Conservation (phyloP, 2,888 invertebrate species). For the Mesopsocus fuscifrons region DNA sequence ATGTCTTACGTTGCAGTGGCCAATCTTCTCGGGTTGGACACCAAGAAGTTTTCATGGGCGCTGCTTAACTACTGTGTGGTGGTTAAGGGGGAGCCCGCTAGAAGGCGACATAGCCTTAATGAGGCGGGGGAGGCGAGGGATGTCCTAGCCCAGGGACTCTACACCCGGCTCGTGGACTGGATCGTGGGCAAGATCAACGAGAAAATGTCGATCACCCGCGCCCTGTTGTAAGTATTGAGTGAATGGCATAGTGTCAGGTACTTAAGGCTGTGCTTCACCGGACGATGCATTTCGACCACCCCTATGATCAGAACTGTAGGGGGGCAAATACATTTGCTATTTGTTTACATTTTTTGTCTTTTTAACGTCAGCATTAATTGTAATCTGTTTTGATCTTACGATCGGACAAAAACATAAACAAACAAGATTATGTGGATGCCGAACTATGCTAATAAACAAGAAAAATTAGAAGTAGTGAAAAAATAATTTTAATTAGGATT, state of each 20-base stretch:
- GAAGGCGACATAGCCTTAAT: slow-evolving; percentile 46
- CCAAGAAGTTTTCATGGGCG: slow-evolving; percentile 68
- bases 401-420: too few relatives aligned
- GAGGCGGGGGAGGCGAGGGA: slow-evolving; percentile 73
- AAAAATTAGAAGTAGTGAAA: too few relatives aligned
- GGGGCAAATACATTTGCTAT: background rate
- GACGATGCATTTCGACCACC: too few relatives aligned
- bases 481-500: too few relatives aligned
- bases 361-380: too few relatives aligned
- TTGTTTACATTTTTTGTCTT: too few relatives aligned
- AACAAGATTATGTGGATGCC: too few relatives aligned
- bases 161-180: slow-evolving; percentile 74
- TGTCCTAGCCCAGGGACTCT: slow-evolving; percentile 66
- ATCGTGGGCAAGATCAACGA: slow-evolving; percentile 69
- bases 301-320: too few relatives aligned
- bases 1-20: slow-evolving; percentile 32
- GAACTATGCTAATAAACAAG: too few relatives aligned
- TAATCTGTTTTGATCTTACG: too few relatives aligned
- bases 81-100: slow-evolving; percentile 48
- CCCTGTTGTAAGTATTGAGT: slow-evolving; percentile 67
- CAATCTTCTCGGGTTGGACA: slow-evolving; percentile 53
- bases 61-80: slow-evolving; percentile 71
- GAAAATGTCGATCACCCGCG: slow-evolving; percentile 60
- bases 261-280: too few relatives aligned
- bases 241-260: too few relatives aligned